phyloP scores from a whole-genome alignment of 2,888 invertebrate species.

The Caenorhabditis auriculariae region DNA sequence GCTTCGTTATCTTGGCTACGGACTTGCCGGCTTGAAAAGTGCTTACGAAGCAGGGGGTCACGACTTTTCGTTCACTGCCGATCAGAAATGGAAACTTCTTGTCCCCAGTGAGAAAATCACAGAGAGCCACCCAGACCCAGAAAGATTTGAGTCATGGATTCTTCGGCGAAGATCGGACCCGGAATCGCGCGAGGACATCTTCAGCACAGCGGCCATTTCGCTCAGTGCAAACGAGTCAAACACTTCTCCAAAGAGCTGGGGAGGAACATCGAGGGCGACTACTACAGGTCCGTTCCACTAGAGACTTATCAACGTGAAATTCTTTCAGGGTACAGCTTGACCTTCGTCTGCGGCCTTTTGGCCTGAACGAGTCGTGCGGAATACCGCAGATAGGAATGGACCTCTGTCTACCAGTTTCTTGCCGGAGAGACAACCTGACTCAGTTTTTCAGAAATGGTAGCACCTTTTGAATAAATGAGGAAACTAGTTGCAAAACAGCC shows the following conservation, averaged over 20 bases:
- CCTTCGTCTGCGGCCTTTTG: conserved; percentile 14
- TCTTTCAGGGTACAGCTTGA: conserved; percentile 22
- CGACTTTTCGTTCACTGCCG: too few relatives aligned
- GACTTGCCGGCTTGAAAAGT: too few relatives aligned
- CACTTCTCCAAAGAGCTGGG: conserved; percentile 18
- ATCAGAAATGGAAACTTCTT: too few relatives aligned
- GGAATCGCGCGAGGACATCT: conserved; percentile 28
- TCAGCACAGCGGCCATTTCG: conserved; percentile 15
- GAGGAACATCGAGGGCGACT: conserved; percentile 15
- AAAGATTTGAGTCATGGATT: conserved; percentile 42
- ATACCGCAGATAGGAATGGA: conserved; percentile 28
- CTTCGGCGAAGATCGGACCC: conserved; percentile 32
- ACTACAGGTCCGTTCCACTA: conserved; percentile 6
- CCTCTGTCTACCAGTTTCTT: conserved; percentile 21
- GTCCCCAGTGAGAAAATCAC: too few relatives aligned
- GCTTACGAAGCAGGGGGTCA: too few relatives aligned
- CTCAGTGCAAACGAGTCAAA: conserved; percentile 17
- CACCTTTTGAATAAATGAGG: too few relatives aligned
- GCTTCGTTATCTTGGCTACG: conserved; percentile 18
- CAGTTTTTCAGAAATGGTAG: conserved; percentile 17
- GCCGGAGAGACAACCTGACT: conserved; percentile 20
- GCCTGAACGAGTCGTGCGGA: conserved; percentile 6
- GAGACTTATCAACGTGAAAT: background rate
- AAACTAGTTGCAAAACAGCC: too few relatives aligned
- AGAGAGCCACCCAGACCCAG: too few relatives aligned